phyloP scores from a whole-genome alignment of 2,797 vertebrate species.

The Rallus crepitans region DNA sequence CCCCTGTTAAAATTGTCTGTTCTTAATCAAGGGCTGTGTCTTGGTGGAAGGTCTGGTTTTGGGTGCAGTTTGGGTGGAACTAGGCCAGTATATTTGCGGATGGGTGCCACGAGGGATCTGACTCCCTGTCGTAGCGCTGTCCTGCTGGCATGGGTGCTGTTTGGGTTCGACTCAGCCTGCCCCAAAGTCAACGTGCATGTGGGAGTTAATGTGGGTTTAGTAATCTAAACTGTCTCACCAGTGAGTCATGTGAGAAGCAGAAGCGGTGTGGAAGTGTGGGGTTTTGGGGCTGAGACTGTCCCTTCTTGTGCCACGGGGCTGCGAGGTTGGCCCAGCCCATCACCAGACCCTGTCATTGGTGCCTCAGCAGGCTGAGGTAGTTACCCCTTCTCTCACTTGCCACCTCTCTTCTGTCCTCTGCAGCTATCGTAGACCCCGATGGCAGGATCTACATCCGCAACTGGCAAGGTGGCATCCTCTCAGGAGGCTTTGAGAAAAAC shows the following conservation, averaged over 20 bases:
- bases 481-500: conserved; percentile 97
- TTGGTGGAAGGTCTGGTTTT: not conserved
- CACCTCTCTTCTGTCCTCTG: not conserved
- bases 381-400: not conserved
- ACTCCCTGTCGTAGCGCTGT: not conserved
- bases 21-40: not conserved
- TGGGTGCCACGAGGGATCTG: not conserved
- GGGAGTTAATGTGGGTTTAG: not conserved
- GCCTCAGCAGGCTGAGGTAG: not conserved
- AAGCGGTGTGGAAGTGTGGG: not conserved
- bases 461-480: conserved; percentile 95
- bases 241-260: not conserved
- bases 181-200: not conserved
- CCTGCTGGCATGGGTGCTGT: not conserved
- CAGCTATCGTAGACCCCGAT: conserved; percentile 93
- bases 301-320: not conserved
- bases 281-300: not conserved
- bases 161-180: not conserved
- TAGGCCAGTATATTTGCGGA: not conserved
- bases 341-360: fast-evolving
- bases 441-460: conserved; percentile 93
- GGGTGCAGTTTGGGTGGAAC: not conserved
- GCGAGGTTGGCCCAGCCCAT: not conserved
- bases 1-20: not conserved
- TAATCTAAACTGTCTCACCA: not conserved